Percentiles rank a stretch among this genome's conserved stretches.
These are phyloP conservation scores for Notodonta dromedarius DNA, from an alignment of 2,888 invertebrate genomes.

Conservation along the genomic window DNA sequence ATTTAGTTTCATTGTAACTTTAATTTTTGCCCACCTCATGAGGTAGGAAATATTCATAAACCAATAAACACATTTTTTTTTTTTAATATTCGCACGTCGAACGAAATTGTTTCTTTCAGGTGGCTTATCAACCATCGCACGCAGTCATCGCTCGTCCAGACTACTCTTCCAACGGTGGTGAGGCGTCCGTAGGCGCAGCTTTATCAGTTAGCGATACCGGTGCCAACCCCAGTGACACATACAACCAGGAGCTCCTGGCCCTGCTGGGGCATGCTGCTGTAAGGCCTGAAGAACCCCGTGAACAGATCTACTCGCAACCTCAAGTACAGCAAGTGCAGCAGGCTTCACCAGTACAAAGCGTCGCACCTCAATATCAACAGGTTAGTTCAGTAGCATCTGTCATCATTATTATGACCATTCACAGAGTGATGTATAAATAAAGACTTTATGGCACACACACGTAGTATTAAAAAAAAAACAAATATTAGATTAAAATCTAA, in stretches of 20 bases:
- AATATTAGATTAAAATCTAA: too few species aligned
- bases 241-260: conserved; percentile 68
- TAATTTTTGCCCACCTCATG: too few species aligned
- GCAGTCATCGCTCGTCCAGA: conserved; percentile 75
- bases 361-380: conserved; percentile 66
- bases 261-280: conserved; percentile 60
- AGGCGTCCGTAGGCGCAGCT: conserved; percentile 78
- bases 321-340: conserved; percentile 62
- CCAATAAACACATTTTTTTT: too few species aligned
- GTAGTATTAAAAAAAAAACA: too few species aligned
- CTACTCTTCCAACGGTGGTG: conserved; percentile 71
- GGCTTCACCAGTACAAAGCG: conserved; percentile 53
- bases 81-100: too few species aligned
- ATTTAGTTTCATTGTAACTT: too few species aligned
- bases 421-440: too few species aligned
- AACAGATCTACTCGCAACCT: conserved; percentile 51
- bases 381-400: conserved; percentile 33
- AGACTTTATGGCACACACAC: too few species aligned
- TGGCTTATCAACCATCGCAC: conserved; percentile 70
- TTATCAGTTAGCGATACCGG: conserved; percentile 73
- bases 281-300: conserved; percentile 60
- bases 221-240: conserved; percentile 50
- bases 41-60: background rate
- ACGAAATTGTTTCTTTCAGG: conserved; percentile 41
- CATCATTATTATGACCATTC: background rate